Conservation (phyloP, 1,140 invertebrate species). For the Sinella curviseta region DNA sequence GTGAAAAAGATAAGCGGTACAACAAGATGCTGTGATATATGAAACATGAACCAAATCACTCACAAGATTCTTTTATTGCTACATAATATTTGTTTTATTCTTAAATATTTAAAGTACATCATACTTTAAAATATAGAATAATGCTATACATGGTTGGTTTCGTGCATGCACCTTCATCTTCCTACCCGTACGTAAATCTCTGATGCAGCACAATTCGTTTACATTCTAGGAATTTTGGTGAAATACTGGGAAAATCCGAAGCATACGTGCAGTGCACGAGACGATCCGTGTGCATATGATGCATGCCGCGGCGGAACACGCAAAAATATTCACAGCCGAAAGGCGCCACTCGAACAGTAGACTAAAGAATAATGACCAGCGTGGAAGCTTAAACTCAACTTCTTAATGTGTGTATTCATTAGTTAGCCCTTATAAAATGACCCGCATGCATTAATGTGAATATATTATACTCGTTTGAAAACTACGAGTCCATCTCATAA, state of each 20-base stretch:
- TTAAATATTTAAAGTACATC: too few species aligned
- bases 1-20: not conserved
- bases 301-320: not conserved
- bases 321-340: not conserved
- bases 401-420: not conserved
- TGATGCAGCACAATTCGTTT: too few species aligned
- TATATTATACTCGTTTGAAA: too few species aligned
- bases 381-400: not conserved
- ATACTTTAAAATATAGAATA: not conserved
- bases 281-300: not conserved
- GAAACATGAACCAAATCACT: not conserved
- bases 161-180: too few species aligned
- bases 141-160: too few species aligned
- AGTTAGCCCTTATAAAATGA: too few species aligned
- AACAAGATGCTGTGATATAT: too few species aligned
- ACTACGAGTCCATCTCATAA: too few species aligned
- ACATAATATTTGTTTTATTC: too few species aligned
- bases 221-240: not conserved
- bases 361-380: not conserved
- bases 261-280: not conserved
- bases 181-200: too few species aligned
- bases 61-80: not conserved
- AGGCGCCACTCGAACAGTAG: conserved; percentile 7
- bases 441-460: too few species aligned
- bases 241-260: conserved; percentile 23